Evolutionary conservation across 2,888 invertebrate species (phyloP).

Genomic region (Diaphora mendica): DNA sequence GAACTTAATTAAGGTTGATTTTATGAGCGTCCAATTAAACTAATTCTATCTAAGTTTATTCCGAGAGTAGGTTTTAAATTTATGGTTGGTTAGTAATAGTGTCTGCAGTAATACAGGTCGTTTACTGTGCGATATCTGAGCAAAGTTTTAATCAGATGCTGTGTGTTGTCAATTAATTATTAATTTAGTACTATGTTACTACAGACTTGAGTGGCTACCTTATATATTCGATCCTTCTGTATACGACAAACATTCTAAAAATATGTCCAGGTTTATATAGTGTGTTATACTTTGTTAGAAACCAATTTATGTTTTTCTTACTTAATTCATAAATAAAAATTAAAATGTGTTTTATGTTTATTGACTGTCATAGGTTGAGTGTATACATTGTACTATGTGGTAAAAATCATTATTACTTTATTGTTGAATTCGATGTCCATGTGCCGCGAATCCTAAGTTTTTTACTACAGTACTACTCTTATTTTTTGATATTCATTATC

Average conservation of each 20-base stretch:
- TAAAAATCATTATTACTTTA: not conserved
- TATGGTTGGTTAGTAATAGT: constrained; percentile 12
- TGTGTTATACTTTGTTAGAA: not conserved
- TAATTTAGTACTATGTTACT: not conserved
- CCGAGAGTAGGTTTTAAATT: constrained; percentile 13
- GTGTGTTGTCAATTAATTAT: not conserved
- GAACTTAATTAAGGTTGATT: constrained; percentile 16
- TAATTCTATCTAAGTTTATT: constrained; percentile 26
- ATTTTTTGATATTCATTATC: not conserved
- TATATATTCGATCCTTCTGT: too few relatives aligned
- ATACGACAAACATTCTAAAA: not conserved
- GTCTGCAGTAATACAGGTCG: not conserved
- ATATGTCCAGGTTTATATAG: not conserved
- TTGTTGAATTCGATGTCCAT: not conserved
- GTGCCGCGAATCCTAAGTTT: not conserved
- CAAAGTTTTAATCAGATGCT: not conserved
- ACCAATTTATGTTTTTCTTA: not conserved
- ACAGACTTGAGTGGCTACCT: too few relatives aligned
- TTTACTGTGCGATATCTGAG: not conserved
- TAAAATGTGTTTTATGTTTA: not conserved
- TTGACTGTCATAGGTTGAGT: not conserved
- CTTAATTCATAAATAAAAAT: not conserved
- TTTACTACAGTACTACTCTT: not conserved
- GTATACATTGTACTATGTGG: not conserved
- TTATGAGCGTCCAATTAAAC: constrained; percentile 32